A percentile compares a stretch with the other conserved stretches of the same genome.
phyloP scores from a whole-genome alignment of 1,140 invertebrate genomes.

The Temnothorax nylanderi region DNA sequence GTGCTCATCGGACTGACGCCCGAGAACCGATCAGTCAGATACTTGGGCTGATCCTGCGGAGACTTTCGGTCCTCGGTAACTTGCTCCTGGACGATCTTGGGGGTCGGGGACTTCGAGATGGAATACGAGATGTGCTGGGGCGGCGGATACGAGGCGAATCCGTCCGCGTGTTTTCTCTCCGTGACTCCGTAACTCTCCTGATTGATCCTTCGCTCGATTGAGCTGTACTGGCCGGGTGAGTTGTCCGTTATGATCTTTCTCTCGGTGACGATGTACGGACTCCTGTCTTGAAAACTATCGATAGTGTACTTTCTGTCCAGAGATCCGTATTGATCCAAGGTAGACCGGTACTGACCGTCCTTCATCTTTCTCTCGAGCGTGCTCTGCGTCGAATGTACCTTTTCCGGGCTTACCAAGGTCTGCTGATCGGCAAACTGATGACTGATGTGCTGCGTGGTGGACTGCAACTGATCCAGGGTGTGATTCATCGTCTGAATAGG shows the following conservation, averaged over 20 bases:
- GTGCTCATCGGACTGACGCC: conserved; percentile 77
- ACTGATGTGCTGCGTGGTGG: conserved; percentile 73
- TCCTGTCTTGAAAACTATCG: conserved; percentile 51
- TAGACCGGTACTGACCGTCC: conserved; percentile 76
- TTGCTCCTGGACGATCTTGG: conserved; percentile 53
- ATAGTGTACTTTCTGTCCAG: conserved; percentile 64
- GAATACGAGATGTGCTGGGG: conserved; percentile 64
- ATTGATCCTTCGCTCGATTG: conserved; percentile 80
- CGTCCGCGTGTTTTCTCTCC: conserved; percentile 59
- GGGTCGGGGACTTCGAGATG: conserved; percentile 39
- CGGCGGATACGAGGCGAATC: conserved; percentile 58
- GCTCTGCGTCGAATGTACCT: conserved; percentile 81
- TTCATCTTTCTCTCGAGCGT: conserved; percentile 82
- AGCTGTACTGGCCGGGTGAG: conserved; percentile 79
- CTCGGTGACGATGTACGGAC: conserved; percentile 68
- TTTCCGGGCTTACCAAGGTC: conserved; percentile 81
- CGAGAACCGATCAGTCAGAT: conserved; percentile 69
- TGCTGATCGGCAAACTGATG: conserved; percentile 77
- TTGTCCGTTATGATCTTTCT: conserved; percentile 65
- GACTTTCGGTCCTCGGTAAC: conserved; percentile 64
- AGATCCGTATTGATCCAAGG: conserved; percentile 69
- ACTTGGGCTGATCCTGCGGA: conserved; percentile 68
- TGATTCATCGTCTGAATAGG: conserved; percentile 73
- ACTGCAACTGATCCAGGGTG: conserved; percentile 75
- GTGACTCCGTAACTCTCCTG: conserved; percentile 70